phyloP scores from a whole-genome alignment of 2,888 invertebrate species.

The Merodon equestris region DNA sequence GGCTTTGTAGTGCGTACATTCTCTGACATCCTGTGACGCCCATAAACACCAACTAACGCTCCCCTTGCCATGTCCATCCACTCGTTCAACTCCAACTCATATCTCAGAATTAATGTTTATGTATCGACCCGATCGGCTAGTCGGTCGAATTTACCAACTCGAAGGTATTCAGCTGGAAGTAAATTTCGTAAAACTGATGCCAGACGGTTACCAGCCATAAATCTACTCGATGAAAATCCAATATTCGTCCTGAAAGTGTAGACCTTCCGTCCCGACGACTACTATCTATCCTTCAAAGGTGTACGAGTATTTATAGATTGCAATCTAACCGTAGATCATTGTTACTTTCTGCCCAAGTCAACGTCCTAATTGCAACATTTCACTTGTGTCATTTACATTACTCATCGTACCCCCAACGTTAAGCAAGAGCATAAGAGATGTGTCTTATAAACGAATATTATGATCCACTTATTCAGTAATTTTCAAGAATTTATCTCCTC shows the following conservation, averaged over 20 bases:
- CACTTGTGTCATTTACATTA: too few relatives aligned
- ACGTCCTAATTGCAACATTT: slow-evolving; percentile 15
- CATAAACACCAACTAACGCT: neutral
- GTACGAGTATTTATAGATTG: slow-evolving; percentile 5
- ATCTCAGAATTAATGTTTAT: slow-evolving; percentile 49
- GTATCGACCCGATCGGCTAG: neutral
- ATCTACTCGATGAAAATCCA: slow-evolving; percentile 53
- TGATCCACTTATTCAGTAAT: too few relatives aligned
- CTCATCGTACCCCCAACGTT: too few relatives aligned
- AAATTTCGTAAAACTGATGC: slow-evolving; percentile 33
- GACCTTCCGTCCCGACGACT: slow-evolving; percentile 17
- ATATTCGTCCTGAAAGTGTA: slow-evolving; percentile 52
- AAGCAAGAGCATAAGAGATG: too few relatives aligned
- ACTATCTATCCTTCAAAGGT: slow-evolving; percentile 12
- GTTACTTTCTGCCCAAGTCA: neutral
- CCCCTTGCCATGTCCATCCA: neutral
- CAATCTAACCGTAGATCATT: neutral
- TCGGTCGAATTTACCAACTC: slow-evolving; percentile 1
- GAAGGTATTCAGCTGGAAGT: slow-evolving; percentile 28
- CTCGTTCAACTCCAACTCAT: slow-evolving; percentile 18
- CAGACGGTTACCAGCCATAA: slow-evolving; percentile 38
- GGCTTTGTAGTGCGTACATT: too few relatives aligned
- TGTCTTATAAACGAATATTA: too few relatives aligned
- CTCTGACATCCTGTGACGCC: neutral
- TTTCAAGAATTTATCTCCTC: too few relatives aligned